A percentile compares a stretch with the other conserved stretches of the same genome.
phyloP scores from a whole-genome alignment of 2,113 vertebrate species.

The Martes martes region DNA sequence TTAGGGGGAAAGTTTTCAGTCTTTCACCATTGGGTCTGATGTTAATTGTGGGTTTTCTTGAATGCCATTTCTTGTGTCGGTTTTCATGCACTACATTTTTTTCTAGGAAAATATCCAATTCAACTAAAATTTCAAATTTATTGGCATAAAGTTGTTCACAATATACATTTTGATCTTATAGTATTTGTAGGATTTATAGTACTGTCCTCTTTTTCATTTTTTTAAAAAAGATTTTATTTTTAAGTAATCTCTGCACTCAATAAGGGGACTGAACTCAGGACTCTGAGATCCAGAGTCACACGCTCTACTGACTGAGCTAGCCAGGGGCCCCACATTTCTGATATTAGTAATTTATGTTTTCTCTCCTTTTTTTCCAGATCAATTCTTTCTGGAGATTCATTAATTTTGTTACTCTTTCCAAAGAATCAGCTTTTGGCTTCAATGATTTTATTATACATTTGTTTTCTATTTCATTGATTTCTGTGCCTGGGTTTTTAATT shows the following conservation, averaged over 20 bases:
- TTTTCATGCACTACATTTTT: neutral
- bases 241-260: too few relatives aligned
- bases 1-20: neutral
- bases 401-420: neutral
- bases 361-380: neutral
- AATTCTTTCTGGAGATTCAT: neutral
- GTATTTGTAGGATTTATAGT: neutral
- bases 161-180: neutral
- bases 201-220: neutral
- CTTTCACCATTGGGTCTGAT: neutral
- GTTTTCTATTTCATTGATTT: neutral
- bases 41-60: neutral
- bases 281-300: too few relatives aligned
- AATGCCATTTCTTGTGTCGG: neutral
- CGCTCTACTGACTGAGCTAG: too few relatives aligned
- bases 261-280: too few relatives aligned
- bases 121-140: neutral
- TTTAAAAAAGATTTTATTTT: too few relatives aligned
- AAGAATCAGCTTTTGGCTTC: neutral
- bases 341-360: neutral
- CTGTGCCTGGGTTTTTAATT: neutral
- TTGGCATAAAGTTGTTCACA: neutral
- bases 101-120: neutral
- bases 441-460: slow-evolving; percentile 1
- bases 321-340: neutral